Percentiles rank a stretch among this genome's conserved stretches.
phyloP scores from a whole-genome alignment of 2,797 vertebrate genomes.

The Arctocebus calabarensis region DNA sequence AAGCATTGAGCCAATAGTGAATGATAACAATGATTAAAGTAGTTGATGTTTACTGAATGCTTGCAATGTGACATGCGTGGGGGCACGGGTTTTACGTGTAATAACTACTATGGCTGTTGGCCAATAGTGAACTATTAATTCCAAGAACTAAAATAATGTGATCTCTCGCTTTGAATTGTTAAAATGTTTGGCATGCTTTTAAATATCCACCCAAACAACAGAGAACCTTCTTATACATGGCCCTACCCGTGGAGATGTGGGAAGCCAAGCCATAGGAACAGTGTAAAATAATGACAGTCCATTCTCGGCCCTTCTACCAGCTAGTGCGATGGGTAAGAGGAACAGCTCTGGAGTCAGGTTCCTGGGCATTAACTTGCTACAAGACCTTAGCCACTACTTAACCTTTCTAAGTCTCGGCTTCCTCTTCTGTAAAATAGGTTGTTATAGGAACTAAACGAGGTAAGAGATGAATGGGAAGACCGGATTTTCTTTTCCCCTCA shows the following conservation, averaged over 20 bases:
- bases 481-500: background rate
- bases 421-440: background rate
- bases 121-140: background rate
- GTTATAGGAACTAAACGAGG: background rate
- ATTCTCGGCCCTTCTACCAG: background rate
- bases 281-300: background rate
- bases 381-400: background rate
- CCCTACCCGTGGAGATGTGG: background rate
- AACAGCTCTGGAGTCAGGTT: background rate
- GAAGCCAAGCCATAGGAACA: background rate
- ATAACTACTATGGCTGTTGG: too few species aligned
- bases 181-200: slow-evolving; percentile 27
- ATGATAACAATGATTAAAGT: background rate
- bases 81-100: background rate
- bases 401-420: background rate
- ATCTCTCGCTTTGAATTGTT: slow-evolving; percentile 43
- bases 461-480: background rate
- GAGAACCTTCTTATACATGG: background rate
- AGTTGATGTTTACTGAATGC: background rate
- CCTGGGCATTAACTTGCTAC: background rate
- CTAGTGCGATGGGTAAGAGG: background rate
- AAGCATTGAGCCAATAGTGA: background rate
- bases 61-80: background rate
- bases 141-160: slow-evolving; percentile 21
- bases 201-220: background rate